phyloP scores from a whole-genome alignment of 37 sponge, comb jelly and placozoan species.

The Bolinopsis microptera region DNA sequence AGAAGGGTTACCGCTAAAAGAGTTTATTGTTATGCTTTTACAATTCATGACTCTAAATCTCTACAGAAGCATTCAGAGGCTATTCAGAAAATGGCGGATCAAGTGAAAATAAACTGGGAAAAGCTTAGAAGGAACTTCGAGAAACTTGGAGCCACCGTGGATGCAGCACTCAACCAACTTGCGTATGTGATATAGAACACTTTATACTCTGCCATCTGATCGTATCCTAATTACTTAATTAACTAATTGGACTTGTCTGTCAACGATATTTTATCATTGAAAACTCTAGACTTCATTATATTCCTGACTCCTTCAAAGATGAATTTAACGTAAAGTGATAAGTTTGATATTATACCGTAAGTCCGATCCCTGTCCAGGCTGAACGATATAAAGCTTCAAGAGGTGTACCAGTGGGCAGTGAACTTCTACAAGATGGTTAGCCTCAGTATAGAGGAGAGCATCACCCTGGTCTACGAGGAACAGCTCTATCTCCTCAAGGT shows the following conservation, averaged over 20 bases:
- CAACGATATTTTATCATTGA: too few relatives aligned
- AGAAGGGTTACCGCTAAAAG: too few relatives aligned
- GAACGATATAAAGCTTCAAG: conserved; percentile 46
- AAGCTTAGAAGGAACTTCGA: conserved; percentile 1
- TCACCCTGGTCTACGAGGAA: conserved; percentile 41
- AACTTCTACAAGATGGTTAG: conserved; percentile 34
- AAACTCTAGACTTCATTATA: too few relatives aligned
- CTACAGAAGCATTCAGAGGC: neutral
- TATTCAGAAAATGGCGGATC: neutral
- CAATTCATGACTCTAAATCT: too few relatives aligned
- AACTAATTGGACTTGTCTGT: too few relatives aligned
- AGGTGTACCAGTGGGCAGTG: conserved; percentile 22
- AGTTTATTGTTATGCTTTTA: neutral
- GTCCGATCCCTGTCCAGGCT: neutral
- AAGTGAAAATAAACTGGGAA: neutral
- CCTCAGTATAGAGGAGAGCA: neutral
- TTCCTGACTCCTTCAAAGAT: neutral
- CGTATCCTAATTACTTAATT: too few relatives aligned
- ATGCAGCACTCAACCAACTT: neutral
- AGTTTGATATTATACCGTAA: neutral
- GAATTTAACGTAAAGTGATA: neutral
- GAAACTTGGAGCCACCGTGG: neutral
- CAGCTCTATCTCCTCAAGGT: conserved; percentile 65
- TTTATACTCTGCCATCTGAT: neutral
- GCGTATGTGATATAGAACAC: neutral